Evolutionary conservation across 2,888 invertebrate genomes (phyloP), one percentile per base, ranked within the genome.

Genomic region (Platycnemis pennipes): DNA sequence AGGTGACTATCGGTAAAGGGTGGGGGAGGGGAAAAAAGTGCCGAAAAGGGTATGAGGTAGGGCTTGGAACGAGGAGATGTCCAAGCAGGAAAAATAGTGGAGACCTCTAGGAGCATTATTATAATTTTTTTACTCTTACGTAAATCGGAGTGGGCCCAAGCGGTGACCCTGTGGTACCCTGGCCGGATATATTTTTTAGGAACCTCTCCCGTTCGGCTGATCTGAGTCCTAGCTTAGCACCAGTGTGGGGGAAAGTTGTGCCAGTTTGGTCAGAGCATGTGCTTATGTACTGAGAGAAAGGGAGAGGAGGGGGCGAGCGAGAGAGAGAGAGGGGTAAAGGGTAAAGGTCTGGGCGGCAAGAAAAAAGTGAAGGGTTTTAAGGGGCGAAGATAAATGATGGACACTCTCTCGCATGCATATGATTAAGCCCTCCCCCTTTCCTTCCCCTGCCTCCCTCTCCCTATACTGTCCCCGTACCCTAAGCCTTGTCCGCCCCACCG

Each of bases 311-410:
- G 45, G 26, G 44, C 3, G 8, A 45, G 49, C 16, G 26, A 88
- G 88, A 45, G 11, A n/a, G n/a, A n/a, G n/a, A n/a, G n/a, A n/a
- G n/a, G n/a, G n/a, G n/a, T n/a, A 16, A 26, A 26, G 63, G 44
- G n/a, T n/a, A 63, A 45, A 63, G 56, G 86, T 19, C 86, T 42
- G 42, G 88, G 46, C 31, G 31, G 37, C n/a, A 31, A 31, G 37
- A 63, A 63, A 63, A 91, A 91, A 53, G 42, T 37, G 56, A 56
- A 63, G 63, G 91, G 91, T 44, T 63, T 77, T 44, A 63, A 91
- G 44, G 63, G 91, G 91, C 63, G 91, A 91, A 91, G 91, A 91
- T 91, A 91, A 63, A 91, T 87, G 87, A 87, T 91, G 91, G 91
- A 91, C 91, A 91, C 56, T 91, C 91, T 42, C 42, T 63, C 19